phyloP scores from a whole-genome alignment of 2,113 vertebrate species.

The Equus quagga region DNA sequence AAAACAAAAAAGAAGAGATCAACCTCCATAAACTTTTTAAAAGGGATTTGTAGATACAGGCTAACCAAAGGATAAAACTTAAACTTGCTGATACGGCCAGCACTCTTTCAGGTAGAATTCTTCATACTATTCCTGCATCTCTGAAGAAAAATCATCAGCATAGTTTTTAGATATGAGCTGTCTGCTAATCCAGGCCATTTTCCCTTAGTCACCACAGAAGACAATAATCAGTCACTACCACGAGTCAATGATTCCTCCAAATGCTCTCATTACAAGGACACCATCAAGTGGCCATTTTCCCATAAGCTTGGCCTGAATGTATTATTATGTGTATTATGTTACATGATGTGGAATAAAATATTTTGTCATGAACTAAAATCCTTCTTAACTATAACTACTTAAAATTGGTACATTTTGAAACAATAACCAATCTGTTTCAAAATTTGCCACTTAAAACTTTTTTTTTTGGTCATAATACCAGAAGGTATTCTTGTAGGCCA shows the following conservation, averaged over 20 bases:
- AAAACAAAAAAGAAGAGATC: background rate
- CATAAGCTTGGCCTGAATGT: background rate
- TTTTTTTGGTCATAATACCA: slow-evolving; percentile 19
- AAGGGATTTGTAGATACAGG: background rate
- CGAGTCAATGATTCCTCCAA: background rate
- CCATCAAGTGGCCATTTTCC: background rate
- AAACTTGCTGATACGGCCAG: background rate
- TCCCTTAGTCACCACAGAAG: background rate
- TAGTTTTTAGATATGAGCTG: background rate
- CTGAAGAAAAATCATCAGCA: background rate
- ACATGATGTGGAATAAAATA: background rate
- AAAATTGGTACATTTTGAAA: slow-evolving; percentile 29
- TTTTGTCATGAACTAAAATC: slow-evolving; percentile 8
- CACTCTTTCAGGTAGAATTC: background rate
- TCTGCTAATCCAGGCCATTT: background rate
- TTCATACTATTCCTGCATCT: background rate
- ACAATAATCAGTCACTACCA: background rate
- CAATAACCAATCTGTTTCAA: slow-evolving; percentile 41
- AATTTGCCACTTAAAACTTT: slow-evolving; percentile 7
- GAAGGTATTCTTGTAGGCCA: background rate
- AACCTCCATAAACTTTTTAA: background rate
- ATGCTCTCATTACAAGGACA: background rate
- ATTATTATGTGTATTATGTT: background rate
- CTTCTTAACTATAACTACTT: background rate
- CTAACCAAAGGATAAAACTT: background rate